Percentiles rank a stretch among this genome's conserved stretches.
Evolutionary conservation across 2,888 invertebrate species (phyloP).

Genomic region (Protonemura montana): DNA sequence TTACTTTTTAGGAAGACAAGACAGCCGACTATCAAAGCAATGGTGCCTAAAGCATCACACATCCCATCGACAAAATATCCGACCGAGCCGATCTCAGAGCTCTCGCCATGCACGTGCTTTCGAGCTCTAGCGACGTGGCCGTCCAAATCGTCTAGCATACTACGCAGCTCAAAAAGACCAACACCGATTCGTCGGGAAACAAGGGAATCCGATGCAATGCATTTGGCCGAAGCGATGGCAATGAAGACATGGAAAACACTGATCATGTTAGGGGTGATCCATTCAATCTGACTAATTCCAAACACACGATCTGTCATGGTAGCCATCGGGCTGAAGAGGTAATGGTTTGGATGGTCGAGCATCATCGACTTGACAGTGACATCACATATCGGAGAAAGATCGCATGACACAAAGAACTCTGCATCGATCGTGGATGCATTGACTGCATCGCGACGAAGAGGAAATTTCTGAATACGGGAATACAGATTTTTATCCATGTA

Average conservation of each 20-base stretch:
- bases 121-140: conserved; percentile 84
- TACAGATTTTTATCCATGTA: conserved; percentile 78
- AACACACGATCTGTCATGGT: conserved; percentile 73
- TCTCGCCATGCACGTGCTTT: conserved; percentile 77
- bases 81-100: conserved; percentile 79
- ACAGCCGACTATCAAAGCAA: conserved; percentile 75
- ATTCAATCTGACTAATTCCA: conserved; percentile 66
- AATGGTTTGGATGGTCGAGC: conserved; percentile 85
- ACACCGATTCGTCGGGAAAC: conserved; percentile 76
- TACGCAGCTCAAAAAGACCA: conserved; percentile 79
- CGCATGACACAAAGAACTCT: conserved; percentile 52
- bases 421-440: conserved; percentile 45
- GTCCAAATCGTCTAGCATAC: conserved; percentile 85
- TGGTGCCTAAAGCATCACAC: conserved; percentile 80
- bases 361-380: conserved; percentile 85
- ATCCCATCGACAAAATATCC: conserved; percentile 86
- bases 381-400: conserved; percentile 77
- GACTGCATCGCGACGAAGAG: conserved; percentile 64
- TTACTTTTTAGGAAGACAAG: conserved; percentile 74
- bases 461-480: conserved; percentile 74
- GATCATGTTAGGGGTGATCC: conserved; percentile 84
- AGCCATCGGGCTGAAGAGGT: conserved; percentile 82
- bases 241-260: conserved; percentile 81
- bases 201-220: conserved; percentile 76
- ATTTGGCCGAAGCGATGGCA: conserved; percentile 76